Evolutionary conservation across 2,797 vertebrate genomes (phyloP).

Genomic region (Pristis pectinata): DNA sequence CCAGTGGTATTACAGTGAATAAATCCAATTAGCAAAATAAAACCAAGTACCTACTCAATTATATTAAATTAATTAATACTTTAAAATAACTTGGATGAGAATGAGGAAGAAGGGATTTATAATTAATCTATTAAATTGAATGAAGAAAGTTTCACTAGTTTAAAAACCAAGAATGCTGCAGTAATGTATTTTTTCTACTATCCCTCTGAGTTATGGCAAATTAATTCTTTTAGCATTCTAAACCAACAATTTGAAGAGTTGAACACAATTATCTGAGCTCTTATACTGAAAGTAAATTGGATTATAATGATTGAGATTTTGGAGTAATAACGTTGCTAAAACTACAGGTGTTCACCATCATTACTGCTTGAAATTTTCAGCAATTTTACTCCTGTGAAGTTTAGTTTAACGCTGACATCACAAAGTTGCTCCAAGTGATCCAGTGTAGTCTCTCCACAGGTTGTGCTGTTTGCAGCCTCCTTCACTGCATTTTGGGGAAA

Average conservation of each 20-base stretch:
- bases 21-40: not conserved
- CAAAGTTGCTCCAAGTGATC: too few relatives aligned
- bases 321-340: too few relatives aligned
- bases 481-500: too few relatives aligned
- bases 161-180: not conserved
- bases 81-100: not conserved
- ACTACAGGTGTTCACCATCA: too few relatives aligned
- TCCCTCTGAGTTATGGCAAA: not conserved
- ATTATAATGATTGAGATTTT: too few relatives aligned
- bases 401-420: too few relatives aligned
- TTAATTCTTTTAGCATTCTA: not conserved
- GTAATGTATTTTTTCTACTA: not conserved
- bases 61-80: too few relatives aligned
- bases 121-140: not conserved
- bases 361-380: too few relatives aligned
- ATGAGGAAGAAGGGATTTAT: not conserved
- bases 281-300: not conserved
- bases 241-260: not conserved
- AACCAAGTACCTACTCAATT: not conserved
- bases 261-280: not conserved
- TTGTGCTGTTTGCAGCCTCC: too few relatives aligned
- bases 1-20: not conserved
- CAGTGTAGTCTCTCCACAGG: too few relatives aligned
- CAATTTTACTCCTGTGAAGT: too few relatives aligned
- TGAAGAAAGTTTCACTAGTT: not conserved